Evolutionary conservation across 2,113 vertebrate genomes (phyloP), one percentile per base, ranked within the genome.

Genomic region (Indicator maculatus): DNA sequence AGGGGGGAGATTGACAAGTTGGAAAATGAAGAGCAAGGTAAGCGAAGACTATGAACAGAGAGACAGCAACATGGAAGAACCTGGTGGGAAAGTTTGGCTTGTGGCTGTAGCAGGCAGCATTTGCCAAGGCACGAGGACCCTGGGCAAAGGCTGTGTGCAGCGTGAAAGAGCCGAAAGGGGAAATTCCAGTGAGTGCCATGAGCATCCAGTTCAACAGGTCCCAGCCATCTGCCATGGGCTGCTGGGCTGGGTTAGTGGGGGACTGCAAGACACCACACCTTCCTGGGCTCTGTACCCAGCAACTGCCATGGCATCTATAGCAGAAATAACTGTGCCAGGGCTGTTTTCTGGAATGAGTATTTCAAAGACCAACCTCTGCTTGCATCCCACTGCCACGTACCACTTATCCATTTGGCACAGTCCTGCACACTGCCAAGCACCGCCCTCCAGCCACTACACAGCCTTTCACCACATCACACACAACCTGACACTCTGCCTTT

Each of bases 321-420:
- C 65, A 69, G 78, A 70, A 67, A 45, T 44, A 5, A 9, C 19
- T 0, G 1, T 50, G 41, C 60, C 65, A 70, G 50, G 76, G 64
- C 53, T 73, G 53, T 60, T 55, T 76, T 38, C 60, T 53, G 64
- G 47, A 8, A 17, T 36, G 59, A 1, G 30, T 17, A 18, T 8
- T 1, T 0, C 7, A 41, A 75, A 71, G 33, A 26, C 21, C 44
- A 44, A 2, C 6, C n/a, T 73, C 65, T 64, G 50, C 75, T 55
- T 27, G 21, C 38, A 55, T 20, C 18, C 21, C 6, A 31, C 41
- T 53, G 63, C 70, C 50, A 6, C 0, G 5, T 0, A 0, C 33
- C 2, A 4, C 60, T 50, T 14, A 28, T 36, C 26, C 71, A 16
- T 47, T 1, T 9, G 59, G 60, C 14, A 19, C 15, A 28, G 61